Evolutionary conservation across 2,113 vertebrate species (phyloP).

Genomic region (Spea multiplicata): DNA sequence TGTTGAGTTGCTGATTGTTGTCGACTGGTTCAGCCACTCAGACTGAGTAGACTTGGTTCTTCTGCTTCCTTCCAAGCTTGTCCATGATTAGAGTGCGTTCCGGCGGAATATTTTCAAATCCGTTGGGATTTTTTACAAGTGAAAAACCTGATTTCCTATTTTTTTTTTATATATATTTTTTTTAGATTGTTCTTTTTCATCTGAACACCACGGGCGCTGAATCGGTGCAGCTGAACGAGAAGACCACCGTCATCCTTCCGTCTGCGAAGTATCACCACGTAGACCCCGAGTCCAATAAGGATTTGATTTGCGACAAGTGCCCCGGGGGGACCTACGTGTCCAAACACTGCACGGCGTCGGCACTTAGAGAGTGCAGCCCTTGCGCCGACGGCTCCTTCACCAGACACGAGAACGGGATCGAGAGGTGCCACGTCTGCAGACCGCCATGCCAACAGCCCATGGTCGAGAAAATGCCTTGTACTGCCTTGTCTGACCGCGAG

Average conservation of each 20-base stretch:
- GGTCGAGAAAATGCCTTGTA: slow-evolving; percentile 79
- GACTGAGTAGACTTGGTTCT: too few species aligned
- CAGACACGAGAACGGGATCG: slow-evolving; percentile 84
- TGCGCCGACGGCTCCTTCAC: slow-evolving; percentile 84
- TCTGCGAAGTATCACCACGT: slow-evolving; percentile 79
- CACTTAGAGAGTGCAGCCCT: slow-evolving; percentile 84
- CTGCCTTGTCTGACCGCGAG: slow-evolving; percentile 78
- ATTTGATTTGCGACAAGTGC: slow-evolving; percentile 90
- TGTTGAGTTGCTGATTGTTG: too few species aligned
- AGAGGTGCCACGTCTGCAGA: slow-evolving; percentile 84
- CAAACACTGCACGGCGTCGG: slow-evolving; percentile 76
- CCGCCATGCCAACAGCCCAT: slow-evolving; percentile 72
- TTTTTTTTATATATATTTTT: slow-evolving; percentile 16
- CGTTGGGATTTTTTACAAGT: neutral
- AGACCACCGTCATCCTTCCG: slow-evolving; percentile 65
- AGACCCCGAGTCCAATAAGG: slow-evolving; percentile 72
- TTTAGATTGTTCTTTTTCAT: slow-evolving; percentile 79
- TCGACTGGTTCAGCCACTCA: too few species aligned
- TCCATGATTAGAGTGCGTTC: too few species aligned
- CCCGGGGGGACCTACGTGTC: slow-evolving; percentile 91
- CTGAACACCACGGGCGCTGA: slow-evolving; percentile 65
- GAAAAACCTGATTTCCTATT: neutral
- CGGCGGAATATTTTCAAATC: neutral
- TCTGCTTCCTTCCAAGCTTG: too few species aligned
- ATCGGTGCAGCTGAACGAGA: slow-evolving; percentile 62